Conservation (phyloP, 2,888 invertebrate genomes). For the Melipona bicolor region DNA sequence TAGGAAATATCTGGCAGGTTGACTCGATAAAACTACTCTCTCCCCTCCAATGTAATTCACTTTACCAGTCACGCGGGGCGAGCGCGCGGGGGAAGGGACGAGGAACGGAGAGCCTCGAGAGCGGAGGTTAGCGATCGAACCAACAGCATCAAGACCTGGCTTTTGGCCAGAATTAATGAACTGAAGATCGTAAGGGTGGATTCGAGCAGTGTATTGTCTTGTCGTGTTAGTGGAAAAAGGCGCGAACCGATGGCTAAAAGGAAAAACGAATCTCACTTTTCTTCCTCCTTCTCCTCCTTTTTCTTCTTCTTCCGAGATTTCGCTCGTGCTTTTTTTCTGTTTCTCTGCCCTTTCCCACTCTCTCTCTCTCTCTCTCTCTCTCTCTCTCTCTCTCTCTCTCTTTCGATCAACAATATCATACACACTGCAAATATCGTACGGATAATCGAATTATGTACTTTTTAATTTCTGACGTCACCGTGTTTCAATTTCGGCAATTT, state of each 20-base stretch:
- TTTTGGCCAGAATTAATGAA: slow-evolving; percentile 73
- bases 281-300: neutral
- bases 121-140: slow-evolving; percentile 54
- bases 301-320: neutral
- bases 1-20: slow-evolving; percentile 66
- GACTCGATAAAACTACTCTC: slow-evolving; percentile 73
- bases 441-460: too few relatives aligned
- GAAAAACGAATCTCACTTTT: slow-evolving; percentile 18
- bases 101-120: slow-evolving; percentile 22
- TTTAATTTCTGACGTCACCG: too few relatives aligned
- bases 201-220: slow-evolving; percentile 67
- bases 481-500: too few relatives aligned
- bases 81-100: slow-evolving; percentile 17
- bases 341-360: neutral
- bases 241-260: slow-evolving; percentile 20
- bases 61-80: slow-evolving; percentile 37
- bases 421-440: too few relatives aligned
- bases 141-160: slow-evolving; percentile 21
- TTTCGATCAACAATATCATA: neutral
- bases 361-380: too few relatives aligned
- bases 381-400: too few relatives aligned
- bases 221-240: slow-evolving; percentile 39
- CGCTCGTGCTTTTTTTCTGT: neutral
- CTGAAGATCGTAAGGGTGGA: slow-evolving; percentile 69
- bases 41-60: slow-evolving; percentile 75